Conservation (phyloP, 53 echinoderm and acorn worm genomes). For the Pentamera pediparva region DNA sequence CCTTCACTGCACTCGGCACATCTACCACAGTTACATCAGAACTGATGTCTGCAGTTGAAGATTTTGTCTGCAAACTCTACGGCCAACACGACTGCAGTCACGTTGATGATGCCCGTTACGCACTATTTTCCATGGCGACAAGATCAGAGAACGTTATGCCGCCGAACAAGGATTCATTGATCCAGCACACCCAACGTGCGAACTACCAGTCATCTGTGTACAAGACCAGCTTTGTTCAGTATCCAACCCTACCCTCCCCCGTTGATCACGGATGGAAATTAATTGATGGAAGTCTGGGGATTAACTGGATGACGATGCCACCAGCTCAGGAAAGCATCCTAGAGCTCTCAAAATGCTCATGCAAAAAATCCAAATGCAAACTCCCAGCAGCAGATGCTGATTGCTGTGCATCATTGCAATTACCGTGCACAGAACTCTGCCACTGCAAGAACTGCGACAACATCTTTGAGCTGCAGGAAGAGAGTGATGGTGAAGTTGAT, state of each 20-base stretch:
- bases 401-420: conserved; percentile 24
- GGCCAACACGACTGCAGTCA: neutral
- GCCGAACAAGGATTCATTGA: conserved; percentile 31
- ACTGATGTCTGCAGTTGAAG: neutral
- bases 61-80: conserved; percentile 28
- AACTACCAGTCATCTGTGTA: conserved; percentile 36
- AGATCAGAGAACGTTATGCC: conserved; percentile 21
- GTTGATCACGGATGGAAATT: conserved; percentile 37
- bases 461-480: neutral
- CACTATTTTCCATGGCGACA: neutral
- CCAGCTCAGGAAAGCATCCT: conserved; percentile 35
- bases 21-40: neutral
- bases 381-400: conserved; percentile 19
- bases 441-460: conserved; percentile 41
- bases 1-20: neutral
- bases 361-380: conserved; percentile 17
- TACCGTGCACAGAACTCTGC: conserved; percentile 43
- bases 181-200: conserved; percentile 20
- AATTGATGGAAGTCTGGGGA: neutral
- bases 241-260: neutral
- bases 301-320: conserved; percentile 39
- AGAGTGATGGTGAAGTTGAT: no score
- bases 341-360: conserved; percentile 15
- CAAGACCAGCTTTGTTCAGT: neutral
- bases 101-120: conserved; percentile 19